Conservation (phyloP, 2,797 vertebrate genomes). For the Poecile montanus region DNA sequence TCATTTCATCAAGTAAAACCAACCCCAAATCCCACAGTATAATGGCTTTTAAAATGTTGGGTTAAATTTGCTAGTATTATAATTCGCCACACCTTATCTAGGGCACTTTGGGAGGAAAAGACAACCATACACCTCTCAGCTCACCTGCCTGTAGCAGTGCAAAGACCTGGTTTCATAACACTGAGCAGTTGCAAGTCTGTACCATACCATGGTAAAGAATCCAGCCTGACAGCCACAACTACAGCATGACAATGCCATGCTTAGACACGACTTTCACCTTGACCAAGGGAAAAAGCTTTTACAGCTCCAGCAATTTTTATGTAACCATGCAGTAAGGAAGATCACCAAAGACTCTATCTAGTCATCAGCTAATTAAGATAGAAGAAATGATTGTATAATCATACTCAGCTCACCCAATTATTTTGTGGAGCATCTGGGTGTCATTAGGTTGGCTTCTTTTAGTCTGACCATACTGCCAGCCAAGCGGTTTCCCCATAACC, state of each 20-base stretch:
- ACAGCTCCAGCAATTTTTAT: background rate
- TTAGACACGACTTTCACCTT: background rate
- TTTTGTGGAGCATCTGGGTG: background rate
- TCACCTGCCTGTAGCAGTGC: background rate
- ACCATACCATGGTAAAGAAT: background rate
- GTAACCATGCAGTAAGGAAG: background rate
- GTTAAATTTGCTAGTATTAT: background rate
- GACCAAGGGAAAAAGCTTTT: background rate
- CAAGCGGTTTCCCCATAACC: background rate
- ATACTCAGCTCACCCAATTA: background rate
- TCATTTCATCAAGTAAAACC: background rate
- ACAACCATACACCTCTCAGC: background rate
- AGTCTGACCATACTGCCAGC: background rate
- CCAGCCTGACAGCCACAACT: background rate
- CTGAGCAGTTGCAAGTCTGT: background rate
- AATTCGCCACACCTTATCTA: background rate
- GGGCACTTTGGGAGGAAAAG: background rate
- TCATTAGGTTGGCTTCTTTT: slow-evolving; percentile 14
- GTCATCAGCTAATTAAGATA: background rate
- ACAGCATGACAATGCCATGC: background rate
- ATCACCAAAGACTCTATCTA: background rate
- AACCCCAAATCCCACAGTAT: background rate
- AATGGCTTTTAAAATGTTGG: background rate
- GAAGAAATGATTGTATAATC: background rate
- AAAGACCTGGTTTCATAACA: background rate